Evolutionary conservation across 2,888 invertebrate species (phyloP).

Genomic region (Hypsopygia costalis): DNA sequence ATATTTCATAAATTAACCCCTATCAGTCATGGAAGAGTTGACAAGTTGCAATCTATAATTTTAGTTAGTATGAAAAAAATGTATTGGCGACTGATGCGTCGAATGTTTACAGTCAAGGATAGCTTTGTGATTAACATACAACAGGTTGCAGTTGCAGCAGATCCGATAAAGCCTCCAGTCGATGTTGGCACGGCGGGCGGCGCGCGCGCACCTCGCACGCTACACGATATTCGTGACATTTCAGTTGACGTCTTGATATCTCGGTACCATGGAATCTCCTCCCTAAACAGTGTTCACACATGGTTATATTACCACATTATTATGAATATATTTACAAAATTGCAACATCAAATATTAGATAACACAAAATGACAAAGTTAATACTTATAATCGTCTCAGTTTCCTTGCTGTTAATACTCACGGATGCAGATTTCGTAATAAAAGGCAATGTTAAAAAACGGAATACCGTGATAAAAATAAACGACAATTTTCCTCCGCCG

Average conservation of each 20-base stretch:
- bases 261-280: neutral
- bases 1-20: no score
- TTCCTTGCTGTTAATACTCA: conserved; percentile 33
- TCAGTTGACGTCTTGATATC: conserved; percentile 19
- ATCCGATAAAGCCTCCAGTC: conserved; percentile 71
- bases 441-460: conserved; percentile 70
- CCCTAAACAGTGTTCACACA: neutral
- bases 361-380: conserved; percentile 44
- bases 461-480: conserved; percentile 65
- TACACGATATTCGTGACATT: conserved; percentile 24
- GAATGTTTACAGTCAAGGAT: conserved; percentile 56
- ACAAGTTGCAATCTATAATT: neutral
- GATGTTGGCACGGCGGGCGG: conserved; percentile 57
- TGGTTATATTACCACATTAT: neutral
- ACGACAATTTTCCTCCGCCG: conserved; percentile 48
- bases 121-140: conserved; percentile 63
- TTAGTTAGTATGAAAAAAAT: neutral
- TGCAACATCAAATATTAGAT: conserved; percentile 12
- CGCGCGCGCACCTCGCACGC: conserved; percentile 59
- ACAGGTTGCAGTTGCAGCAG: conserved; percentile 65
- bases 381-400: conserved; percentile 33
- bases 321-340: conserved; percentile 13
- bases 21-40: no score
- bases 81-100: conserved; percentile 25
- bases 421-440: conserved; percentile 53